These are phyloP conservation scores for Cisticola juncidis DNA, from an alignment of 2,113 vertebrate species.

Conservation along the genomic window DNA sequence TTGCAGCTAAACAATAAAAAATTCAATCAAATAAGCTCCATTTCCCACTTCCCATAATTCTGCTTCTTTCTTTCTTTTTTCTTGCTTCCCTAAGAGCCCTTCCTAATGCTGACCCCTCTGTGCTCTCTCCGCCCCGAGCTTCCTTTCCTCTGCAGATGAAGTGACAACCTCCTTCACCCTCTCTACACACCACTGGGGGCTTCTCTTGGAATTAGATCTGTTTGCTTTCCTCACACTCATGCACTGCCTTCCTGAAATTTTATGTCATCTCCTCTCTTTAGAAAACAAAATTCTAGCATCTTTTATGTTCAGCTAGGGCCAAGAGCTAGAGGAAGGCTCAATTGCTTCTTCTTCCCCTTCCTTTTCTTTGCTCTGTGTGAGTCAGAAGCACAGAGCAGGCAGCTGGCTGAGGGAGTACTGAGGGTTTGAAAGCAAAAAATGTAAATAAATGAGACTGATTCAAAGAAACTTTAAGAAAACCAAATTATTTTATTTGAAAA, in stretches of 20 bases:
- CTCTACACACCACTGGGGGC: neutral
- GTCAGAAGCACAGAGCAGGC: neutral
- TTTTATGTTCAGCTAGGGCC: neutral
- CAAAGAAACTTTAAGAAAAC: neutral
- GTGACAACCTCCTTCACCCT: neutral
- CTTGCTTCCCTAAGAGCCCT: neutral
- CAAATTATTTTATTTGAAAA: neutral
- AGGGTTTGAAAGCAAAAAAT: neutral
- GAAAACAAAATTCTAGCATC: neutral
- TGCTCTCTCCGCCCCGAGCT: rapidly evolving
- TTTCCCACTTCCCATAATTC: neutral
- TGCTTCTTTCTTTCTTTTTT: neutral
- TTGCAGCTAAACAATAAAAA: neutral
- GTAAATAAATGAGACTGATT: neutral
- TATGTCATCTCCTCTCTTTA: neutral
- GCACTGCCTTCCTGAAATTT: neutral
- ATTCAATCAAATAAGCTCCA: neutral
- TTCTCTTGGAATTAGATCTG: neutral
- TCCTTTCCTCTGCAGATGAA: neutral
- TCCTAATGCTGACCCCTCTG: neutral
- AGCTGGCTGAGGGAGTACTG: neutral
- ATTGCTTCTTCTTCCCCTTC: neutral
- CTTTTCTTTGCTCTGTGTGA: neutral
- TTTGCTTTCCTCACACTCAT: neutral
- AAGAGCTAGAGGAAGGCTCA: neutral